phyloP scores from a whole-genome alignment of 1,140 invertebrate species.

The Caenorhabditis elegans region WBcel235 BX284604.4:12200501-12201000 shows the following conservation, averaged over 20 bases:
- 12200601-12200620: too few relatives aligned
- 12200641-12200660: too few relatives aligned
- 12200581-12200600: too few relatives aligned
- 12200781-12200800: neutral
- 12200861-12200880: constrained; percentile 18
- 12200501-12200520: too few relatives aligned
- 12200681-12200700: neutral
- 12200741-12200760: neutral
- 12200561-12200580: too few relatives aligned
- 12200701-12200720: neutral
- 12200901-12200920: neutral
- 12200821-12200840: constrained; percentile 23
- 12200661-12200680: too few relatives aligned
- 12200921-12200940: neutral
- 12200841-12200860: neutral
- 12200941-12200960: neutral
- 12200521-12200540: too few relatives aligned
- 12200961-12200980: constrained; percentile 28
- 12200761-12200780: constrained; percentile 26
- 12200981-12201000: neutral
- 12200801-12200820: constrained; percentile 11
- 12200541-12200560: too few relatives aligned
- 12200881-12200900: neutral
- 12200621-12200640: too few relatives aligned
- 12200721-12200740: neutral